These are phyloP conservation scores for Moxostoma hubbsi DNA, from an alignment of 2,797 vertebrate species.

Conservation along the genomic window DNA sequence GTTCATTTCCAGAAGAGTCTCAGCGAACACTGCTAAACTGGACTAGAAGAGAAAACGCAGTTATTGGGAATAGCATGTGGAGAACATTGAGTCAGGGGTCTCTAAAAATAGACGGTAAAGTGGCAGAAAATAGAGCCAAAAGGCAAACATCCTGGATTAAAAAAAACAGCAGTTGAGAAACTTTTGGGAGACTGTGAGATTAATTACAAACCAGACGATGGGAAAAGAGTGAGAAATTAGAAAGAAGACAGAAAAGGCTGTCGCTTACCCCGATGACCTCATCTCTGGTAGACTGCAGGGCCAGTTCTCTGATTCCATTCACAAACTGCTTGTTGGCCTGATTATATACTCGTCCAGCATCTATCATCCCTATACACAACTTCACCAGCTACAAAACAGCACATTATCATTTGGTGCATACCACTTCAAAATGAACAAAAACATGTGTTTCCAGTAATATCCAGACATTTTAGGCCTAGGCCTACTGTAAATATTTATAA, in stretches of 20 bases:
- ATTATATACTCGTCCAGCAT: conserved; percentile 85
- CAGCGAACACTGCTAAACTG: conserved; percentile 93
- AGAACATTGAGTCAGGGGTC: neutral
- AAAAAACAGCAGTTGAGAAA: no score
- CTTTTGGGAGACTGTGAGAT: no score
- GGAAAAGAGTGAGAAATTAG: neutral
- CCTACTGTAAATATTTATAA: no score
- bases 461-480: no score
- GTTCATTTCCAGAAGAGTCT: conserved; percentile 96
- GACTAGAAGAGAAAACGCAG: conserved; percentile 73
- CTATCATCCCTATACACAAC: conserved; percentile 86
- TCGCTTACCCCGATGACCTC: conserved; percentile 79
- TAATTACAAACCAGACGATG: neutral
- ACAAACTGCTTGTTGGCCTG: conserved; percentile 86
- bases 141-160: no score
- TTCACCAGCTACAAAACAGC: conserved; percentile 79
- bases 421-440: neutral
- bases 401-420: neutral
- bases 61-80: neutral
- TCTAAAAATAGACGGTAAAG: neutral
- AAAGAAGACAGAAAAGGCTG: neutral
- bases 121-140: no score
- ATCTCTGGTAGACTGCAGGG: conserved; percentile 84
- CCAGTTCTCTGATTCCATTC: conserved; percentile 84
- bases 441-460: neutral